Conservation (phyloP, 2,797 vertebrate species). For the Poliocrania exsul region DNA sequence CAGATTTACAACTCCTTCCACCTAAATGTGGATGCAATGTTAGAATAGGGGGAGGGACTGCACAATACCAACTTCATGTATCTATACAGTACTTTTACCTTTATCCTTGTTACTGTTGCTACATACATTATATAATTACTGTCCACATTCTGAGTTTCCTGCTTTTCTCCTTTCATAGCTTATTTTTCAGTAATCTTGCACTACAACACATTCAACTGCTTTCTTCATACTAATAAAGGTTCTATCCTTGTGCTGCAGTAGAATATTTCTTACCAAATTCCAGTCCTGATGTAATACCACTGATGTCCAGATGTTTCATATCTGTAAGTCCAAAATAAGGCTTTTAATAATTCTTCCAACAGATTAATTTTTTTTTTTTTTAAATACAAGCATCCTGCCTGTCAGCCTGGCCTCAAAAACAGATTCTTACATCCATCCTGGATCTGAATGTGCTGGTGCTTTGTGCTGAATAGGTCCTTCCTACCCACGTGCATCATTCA, state of each 20-base stretch:
- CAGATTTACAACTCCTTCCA: not conserved
- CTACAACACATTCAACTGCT: not conserved
- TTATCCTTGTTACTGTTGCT: not conserved
- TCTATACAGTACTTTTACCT: not conserved
- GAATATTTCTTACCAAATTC: not conserved
- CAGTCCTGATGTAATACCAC: not conserved
- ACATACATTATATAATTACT: not conserved
- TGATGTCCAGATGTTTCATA: not conserved
- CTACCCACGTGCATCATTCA: not conserved
- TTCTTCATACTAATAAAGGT: not conserved
- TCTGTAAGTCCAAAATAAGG: not conserved
- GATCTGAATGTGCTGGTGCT: not conserved
- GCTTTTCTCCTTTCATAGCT: not conserved
- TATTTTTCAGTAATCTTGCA: not conserved
- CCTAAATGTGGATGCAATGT: not conserved
- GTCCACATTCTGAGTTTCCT: not conserved
- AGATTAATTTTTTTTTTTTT: not conserved
- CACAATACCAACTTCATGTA: not conserved
- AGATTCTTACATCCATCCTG: not conserved
- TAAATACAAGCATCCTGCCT: not conserved
- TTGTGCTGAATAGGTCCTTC: not conserved
- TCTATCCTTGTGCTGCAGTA: not conserved
- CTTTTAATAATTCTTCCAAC: not conserved
- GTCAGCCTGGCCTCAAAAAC: not conserved
- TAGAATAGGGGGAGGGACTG: not conserved